Percentiles rank a stretch among this genome's conserved stretches.
Evolutionary conservation across 1,140 invertebrate species (phyloP).

Genomic region (Drosophila pseudoananassae): DNA sequence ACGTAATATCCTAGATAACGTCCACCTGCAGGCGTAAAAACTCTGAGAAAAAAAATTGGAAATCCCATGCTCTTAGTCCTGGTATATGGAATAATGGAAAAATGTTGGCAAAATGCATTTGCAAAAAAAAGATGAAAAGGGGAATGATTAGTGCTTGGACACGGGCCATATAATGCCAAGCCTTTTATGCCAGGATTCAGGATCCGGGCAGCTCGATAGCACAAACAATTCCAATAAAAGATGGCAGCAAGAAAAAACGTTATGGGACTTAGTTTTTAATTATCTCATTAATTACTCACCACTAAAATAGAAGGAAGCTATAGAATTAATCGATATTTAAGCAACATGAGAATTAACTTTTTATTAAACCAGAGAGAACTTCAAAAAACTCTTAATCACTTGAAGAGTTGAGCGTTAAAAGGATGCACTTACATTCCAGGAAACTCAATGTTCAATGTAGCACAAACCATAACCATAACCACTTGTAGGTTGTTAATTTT

Average conservation of each 20-base stretch:
- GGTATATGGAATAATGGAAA: not conserved
- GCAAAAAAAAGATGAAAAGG: not conserved
- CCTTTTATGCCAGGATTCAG: not conserved
- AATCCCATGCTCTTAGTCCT: not conserved
- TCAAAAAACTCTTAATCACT: not conserved
- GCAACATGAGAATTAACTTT: not conserved
- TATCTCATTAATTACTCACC: not conserved
- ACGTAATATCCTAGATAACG: too few species aligned
- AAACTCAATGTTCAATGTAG: slow-evolving; percentile 16
- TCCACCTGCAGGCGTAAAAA: too few species aligned
- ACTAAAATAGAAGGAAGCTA: too few species aligned
- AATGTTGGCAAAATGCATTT: not conserved
- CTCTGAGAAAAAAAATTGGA: too few species aligned
- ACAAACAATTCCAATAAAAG: not conserved
- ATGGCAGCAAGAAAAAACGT: not conserved
- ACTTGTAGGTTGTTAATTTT: slow-evolving; percentile 11
- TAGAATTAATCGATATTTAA: not conserved
- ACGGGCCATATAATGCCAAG: slow-evolving; percentile 1
- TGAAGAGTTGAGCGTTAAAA: not conserved
- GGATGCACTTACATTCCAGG: not conserved
- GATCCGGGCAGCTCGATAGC: not conserved
- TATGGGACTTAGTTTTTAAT: not conserved
- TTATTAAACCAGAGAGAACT: too few species aligned
- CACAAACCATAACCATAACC: slow-evolving; percentile 23
- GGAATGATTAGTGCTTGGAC: not conserved